These are phyloP conservation scores for Tragopan temminckii DNA, from an alignment of 2,797 vertebrate species.

Conservation along the genomic window DNA sequence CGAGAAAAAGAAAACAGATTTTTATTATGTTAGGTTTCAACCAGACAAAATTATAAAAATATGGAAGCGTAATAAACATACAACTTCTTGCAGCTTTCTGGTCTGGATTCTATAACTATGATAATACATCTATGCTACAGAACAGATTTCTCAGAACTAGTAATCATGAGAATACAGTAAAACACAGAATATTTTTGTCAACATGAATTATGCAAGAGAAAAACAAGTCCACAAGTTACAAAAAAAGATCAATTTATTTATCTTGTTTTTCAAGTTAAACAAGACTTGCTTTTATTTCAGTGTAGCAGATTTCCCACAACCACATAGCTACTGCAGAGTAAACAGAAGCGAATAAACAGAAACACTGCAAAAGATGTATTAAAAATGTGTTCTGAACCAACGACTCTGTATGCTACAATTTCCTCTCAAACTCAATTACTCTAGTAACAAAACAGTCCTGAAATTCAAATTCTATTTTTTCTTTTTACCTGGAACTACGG, in stretches of 20 bases:
- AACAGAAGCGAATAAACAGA: conserved; percentile 26
- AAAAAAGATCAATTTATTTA: conserved; percentile 10
- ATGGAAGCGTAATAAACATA: neutral
- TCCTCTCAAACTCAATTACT: neutral
- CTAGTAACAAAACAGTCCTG: neutral
- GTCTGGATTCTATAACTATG: neutral
- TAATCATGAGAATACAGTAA: neutral
- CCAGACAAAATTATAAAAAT: neutral
- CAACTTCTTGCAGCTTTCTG: neutral
- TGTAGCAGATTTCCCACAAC: conserved; percentile 6
- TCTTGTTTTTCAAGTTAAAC: conserved; percentile 45
- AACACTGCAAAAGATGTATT: neutral
- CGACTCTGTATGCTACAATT: neutral
- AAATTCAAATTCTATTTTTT: neutral
- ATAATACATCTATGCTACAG: neutral
- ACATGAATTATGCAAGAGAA: conserved; percentile 3
- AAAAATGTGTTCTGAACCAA: neutral
- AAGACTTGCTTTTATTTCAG: conserved; percentile 11
- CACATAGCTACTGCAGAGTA: neutral
- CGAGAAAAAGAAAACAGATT: neutral
- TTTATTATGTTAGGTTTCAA: neutral
- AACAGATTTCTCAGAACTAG: neutral
- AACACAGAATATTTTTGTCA: neutral
- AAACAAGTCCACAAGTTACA: neutral
- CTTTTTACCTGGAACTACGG: neutral